These are phyloP conservation scores for Odontomyia ornata DNA, from an alignment of 2,888 invertebrate genomes.

Conservation along the genomic window DNA sequence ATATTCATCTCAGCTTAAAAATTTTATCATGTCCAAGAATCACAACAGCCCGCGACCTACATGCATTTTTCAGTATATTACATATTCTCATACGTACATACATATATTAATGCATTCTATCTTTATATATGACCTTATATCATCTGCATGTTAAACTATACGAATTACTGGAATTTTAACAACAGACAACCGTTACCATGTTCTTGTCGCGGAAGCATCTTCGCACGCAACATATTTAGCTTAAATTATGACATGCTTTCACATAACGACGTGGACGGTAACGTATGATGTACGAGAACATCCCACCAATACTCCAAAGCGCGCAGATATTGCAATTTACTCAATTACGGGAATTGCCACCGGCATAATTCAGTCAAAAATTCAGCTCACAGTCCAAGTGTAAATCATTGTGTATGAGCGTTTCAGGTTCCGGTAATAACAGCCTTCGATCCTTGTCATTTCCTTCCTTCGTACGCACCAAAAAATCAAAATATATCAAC, in stretches of 20 bases:
- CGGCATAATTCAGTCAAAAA: conserved; percentile 36
- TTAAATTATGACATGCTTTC: conserved; percentile 26
- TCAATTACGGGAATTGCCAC: conserved; percentile 44
- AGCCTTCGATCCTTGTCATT: conserved; percentile 37
- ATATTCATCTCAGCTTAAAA: too few relatives aligned
- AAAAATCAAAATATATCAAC: not conserved
- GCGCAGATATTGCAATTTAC: conserved; percentile 35
- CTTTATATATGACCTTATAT: too few relatives aligned
- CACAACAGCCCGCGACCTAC: too few relatives aligned
- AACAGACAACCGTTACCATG: conserved; percentile 5
- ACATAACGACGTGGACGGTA: not conserved
- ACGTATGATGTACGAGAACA: conserved; percentile 1
- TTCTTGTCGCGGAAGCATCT: conserved; percentile 10
- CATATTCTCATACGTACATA: too few relatives aligned
- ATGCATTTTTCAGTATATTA: too few relatives aligned
- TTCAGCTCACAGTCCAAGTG: conserved; percentile 33
- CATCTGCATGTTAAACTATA: conserved; percentile 19
- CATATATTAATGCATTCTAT: too few relatives aligned
- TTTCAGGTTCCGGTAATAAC: conserved; percentile 35
- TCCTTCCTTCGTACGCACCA: conserved; percentile 24
- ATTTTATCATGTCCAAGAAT: too few relatives aligned
- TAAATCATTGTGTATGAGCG: conserved; percentile 43
- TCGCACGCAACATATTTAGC: conserved; percentile 16
- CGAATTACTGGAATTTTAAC: conserved; percentile 15
- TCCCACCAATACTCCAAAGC: conserved; percentile 6